These are phyloP conservation scores for Zygogramma bicolorata DNA, from an alignment of 2,888 invertebrate genomes.

Conservation along the genomic window DNA sequence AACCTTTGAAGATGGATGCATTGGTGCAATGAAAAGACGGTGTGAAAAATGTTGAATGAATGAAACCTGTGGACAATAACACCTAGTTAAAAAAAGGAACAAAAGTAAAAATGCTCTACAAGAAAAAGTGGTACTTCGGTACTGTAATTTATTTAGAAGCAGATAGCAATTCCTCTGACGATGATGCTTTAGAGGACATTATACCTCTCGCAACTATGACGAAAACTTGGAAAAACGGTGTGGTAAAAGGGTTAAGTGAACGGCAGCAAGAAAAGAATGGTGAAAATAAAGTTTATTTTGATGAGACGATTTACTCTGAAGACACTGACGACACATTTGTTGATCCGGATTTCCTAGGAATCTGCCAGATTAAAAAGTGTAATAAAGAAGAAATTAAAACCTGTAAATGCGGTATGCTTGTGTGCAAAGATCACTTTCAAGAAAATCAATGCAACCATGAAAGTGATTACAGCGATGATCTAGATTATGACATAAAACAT, in stretches of 20 bases:
- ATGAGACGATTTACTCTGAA: neutral
- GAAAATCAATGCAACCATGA: neutral
- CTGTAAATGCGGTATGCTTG: neutral
- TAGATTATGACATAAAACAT: neutral
- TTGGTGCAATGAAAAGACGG: neutral
- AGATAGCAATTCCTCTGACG: neutral
- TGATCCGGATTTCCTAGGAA: neutral
- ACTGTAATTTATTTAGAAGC: neutral
- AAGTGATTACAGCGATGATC: neutral
- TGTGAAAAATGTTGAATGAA: neutral
- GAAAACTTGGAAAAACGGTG: neutral
- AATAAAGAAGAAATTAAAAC: neutral
- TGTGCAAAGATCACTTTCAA: neutral
- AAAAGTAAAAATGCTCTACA: neutral
- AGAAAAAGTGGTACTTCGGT: neutral
- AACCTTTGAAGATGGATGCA: neutral
- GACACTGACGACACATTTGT: neutral
- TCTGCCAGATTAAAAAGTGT: neutral
- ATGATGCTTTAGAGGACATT: neutral
- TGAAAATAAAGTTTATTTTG: neutral
- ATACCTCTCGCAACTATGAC: neutral
- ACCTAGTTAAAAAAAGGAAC: neutral
- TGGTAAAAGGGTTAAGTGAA: neutral
- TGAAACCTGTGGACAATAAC: neutral
- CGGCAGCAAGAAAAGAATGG: neutral